A percentile compares a stretch with the other conserved stretches of the same genome.
Evolutionary conservation across 2,113 vertebrate genomes (phyloP).

Genomic region (Brachionichthys hirsutus): DNA sequence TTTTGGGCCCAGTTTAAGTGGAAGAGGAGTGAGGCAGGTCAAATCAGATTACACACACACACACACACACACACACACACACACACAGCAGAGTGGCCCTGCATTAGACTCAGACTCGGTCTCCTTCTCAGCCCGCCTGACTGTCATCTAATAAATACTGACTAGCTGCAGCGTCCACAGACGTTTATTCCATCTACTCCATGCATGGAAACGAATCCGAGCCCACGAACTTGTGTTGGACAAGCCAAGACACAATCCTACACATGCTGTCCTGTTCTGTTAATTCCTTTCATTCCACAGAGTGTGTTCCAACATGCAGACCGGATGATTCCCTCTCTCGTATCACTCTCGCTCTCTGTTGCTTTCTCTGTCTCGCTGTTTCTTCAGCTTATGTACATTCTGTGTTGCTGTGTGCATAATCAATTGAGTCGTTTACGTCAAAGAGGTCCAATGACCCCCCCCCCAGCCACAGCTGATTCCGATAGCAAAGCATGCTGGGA

Average conservation of each 20-base stretch:
- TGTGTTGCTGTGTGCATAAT: constrained; percentile 34
- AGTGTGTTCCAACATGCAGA: constrained; percentile 67
- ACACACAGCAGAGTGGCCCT: constrained; percentile 39
- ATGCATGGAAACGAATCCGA: constrained; percentile 13
- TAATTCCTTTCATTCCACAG: constrained; percentile 78
- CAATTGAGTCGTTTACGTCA: constrained; percentile 26
- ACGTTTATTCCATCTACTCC: constrained; percentile 7
- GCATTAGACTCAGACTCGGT: constrained; percentile 43
- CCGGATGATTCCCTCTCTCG: constrained; percentile 20
- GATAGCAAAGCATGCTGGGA: constrained; percentile 67
- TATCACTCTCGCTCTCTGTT: constrained; percentile 11
- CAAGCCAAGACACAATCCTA: constrained; percentile 65
- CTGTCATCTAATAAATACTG: constrained; percentile 36
- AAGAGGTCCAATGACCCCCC: constrained; percentile 53
- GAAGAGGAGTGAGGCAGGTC: constrained; percentile 13
- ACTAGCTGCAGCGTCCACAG: constrained; percentile 24
- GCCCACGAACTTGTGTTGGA: constrained; percentile 4
- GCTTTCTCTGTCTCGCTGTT: constrained; percentile 14
- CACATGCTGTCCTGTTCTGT: constrained; percentile 38
- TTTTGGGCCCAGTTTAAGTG: constrained; percentile 11
- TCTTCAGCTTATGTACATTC: constrained; percentile 16
- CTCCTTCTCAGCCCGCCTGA: constrained; percentile 14
- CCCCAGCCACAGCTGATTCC: constrained; percentile 59
- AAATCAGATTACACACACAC: constrained; percentile 41
- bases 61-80: not conserved